Evolutionary conservation across 2,113 vertebrate species (phyloP), one percentile per base, ranked within the genome.

Genomic region (Ornithorhynchus anatinus): DNA sequence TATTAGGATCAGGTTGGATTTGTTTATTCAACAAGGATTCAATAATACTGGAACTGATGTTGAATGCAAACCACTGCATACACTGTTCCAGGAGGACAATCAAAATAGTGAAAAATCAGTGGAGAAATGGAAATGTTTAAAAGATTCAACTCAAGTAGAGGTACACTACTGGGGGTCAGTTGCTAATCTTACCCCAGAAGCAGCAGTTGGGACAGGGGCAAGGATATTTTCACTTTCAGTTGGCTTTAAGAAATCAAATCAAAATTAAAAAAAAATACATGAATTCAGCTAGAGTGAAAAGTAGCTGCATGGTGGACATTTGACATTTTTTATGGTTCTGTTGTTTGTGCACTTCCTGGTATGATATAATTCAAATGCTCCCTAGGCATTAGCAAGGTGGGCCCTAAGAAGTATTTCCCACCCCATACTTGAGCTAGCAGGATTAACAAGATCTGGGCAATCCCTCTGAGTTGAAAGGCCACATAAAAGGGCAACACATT

Each of bases 141-240:
- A 88, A 89, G 76, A 88, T 89, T 88, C 87, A 94, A 92, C 91
- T 95, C 84, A 89, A 93, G 89, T 90, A 90, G 86, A 93, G 91
- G 86, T 91, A 96, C 92, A 94, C 89, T 90, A 91, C 84, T 86
- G 88, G 87, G 89, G 86, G 86, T 84, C 57, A 58, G 90, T 84
- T 77, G 85, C 93, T 92, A 85, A 84, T 97, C 98, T 99, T 99
- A 99, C 98, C 98, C 96, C 96, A 92, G 93, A 84, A 89, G 97
- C 95, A 95, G 97, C 96, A 92, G 97, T 95, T 95, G 95, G 94
- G 94, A 96, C 96, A 94, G 94, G 83, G 86, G 80, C 71, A 29
- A 27, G 25, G 47, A 11, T 50, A 85, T 43, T 85, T 60, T 88
- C 86, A 82, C 81, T 95, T 94, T 98, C 97, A 94, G 97, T 98